Percentiles rank a stretch among this genome's conserved stretches.
These are phyloP conservation scores for Anguilla marmorata DNA, from an alignment of 2,797 vertebrate genomes.

Conservation along the genomic window DNA sequence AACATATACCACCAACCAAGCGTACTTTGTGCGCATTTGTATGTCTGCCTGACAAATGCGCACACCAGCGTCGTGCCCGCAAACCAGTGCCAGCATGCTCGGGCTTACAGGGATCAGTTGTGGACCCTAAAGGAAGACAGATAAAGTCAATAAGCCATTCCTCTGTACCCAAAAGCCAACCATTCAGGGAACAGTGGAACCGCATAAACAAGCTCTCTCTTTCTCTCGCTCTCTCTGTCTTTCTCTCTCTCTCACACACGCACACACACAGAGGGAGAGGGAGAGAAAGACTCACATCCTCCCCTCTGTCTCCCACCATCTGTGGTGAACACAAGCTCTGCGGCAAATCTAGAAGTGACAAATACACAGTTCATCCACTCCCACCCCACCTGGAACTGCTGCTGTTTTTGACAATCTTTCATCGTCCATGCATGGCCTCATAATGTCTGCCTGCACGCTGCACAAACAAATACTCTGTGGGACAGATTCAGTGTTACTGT, in stretches of 20 bases:
- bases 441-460: not conserved
- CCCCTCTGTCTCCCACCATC: not conserved
- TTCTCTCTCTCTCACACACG: not conserved
- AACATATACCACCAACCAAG: conserved; percentile 32
- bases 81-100: conserved; percentile 33
- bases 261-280: not conserved
- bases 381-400: conserved; percentile 4
- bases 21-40: conserved; percentile 43
- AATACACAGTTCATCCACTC: not conserved
- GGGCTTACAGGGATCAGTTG: conserved; percentile 33
- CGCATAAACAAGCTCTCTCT: not conserved
- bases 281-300: not conserved
- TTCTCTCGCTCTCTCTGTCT: not conserved
- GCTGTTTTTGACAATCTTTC: conserved; percentile 2
- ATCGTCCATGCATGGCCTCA: not conserved
- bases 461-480: not conserved
- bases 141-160: conserved; percentile 21
- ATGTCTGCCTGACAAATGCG: conserved; percentile 29
- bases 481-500: not conserved
- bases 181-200: not conserved
- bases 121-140: conserved; percentile 28
- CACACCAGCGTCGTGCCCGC: conserved; percentile 20
- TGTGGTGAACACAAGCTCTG: not conserved
- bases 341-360: not conserved
- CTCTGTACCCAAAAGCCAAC: not conserved